phyloP scores from a whole-genome alignment of 2,113 vertebrate genomes.

The Athene cunicularia region DNA sequence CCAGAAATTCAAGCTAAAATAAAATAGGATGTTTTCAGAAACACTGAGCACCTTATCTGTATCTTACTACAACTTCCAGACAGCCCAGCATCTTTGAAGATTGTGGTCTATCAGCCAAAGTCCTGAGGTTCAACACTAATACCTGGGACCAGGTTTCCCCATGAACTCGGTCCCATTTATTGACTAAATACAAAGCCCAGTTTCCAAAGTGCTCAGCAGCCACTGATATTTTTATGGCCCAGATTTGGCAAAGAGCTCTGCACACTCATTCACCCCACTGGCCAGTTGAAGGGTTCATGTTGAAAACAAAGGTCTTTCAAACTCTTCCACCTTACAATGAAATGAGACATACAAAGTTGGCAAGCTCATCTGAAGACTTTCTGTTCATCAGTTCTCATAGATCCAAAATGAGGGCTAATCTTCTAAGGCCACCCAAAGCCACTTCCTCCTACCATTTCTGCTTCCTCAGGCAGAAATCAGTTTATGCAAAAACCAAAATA shows the following conservation, averaged over 20 bases:
- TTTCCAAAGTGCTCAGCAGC: neutral
- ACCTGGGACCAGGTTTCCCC: neutral
- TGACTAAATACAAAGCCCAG: neutral
- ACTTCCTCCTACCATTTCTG: neutral
- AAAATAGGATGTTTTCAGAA: neutral
- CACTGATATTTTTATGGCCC: neutral
- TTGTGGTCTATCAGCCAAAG: neutral
- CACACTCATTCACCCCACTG: neutral
- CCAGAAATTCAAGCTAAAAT: neutral
- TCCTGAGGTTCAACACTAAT: neutral
- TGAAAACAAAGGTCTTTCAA: neutral
- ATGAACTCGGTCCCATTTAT: neutral
- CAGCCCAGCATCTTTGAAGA: neutral
- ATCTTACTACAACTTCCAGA: neutral
- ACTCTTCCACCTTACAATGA: neutral
- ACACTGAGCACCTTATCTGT: neutral
- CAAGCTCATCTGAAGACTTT: neutral
- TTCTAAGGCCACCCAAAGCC: neutral
- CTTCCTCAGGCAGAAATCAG: neutral
- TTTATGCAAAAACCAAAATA: neutral
- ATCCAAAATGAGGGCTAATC: neutral
- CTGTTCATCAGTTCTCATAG: neutral
- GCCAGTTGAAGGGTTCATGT: fast-evolving
- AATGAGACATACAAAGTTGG: neutral
- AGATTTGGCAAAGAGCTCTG: neutral